Evolutionary conservation across 1,140 invertebrate species (phyloP), one percentile per base, ranked within the genome.

Genomic region (Centruroides vittatus): DNA sequence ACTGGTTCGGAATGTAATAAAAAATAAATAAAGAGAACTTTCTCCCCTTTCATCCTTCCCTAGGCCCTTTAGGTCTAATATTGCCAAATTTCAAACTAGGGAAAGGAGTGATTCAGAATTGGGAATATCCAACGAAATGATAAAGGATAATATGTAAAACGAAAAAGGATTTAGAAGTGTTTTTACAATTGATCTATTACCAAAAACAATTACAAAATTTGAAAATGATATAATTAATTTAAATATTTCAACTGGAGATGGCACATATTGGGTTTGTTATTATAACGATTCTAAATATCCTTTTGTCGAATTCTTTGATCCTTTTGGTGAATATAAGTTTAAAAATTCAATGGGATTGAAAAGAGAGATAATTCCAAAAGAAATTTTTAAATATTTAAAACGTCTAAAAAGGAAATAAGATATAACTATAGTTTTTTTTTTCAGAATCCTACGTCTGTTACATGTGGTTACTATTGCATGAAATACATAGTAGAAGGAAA

Each of bases 401-500:
- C 46, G 7, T 41, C 51, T 55, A 13, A 41, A 9, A 59, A 59
- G 53, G 23, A 59, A 46, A 59, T 59, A 7, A 9, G 49, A 47
- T 59, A 23, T 23, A 54, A 53, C 23, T 36, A 1, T 46, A 59
- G 13, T 35, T 59, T 54, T 46, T n/a, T n/a, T n/a, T 23, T 35
- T 46, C 58, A 54, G 12, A 12, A 59, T n/a, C 35, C 51, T 34
- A 12, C 23, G 3, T 59, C 49, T 13, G 58, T 54, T 52, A 59
- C 52, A 59, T 59, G 58, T 35, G 51, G 51, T 2, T 59, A 35
- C 5, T 59, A 47, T 53, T 59, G 47, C 49, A 59, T 59, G 51
- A 59, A 59, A 46, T 59, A 59, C 13, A 59, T 59, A 52, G 46
- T 10, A 8, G 51, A 59, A 59, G 53, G 58, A 59, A 59, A 59